phyloP scores from a whole-genome alignment of 2,888 invertebrate genomes.

The Willowsia nigromaculata region DNA sequence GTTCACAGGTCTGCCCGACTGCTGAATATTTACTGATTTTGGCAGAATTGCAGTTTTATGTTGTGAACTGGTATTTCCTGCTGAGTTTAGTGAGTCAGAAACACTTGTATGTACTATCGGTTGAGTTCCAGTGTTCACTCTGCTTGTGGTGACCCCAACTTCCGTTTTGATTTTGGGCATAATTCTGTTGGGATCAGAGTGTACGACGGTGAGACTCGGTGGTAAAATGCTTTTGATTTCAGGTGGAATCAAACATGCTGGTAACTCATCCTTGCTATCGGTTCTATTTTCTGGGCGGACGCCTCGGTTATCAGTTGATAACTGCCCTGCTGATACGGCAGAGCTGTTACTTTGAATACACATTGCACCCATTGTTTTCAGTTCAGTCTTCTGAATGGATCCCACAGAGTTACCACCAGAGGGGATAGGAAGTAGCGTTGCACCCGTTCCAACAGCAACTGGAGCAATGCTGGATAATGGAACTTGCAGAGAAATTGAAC shows the following conservation, averaged over 20 bases:
- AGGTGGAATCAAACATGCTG: conserved; percentile 68
- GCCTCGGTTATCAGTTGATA: conserved; percentile 34
- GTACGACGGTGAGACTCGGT: conserved; percentile 74
- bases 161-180: conserved; percentile 49
- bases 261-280: conserved; percentile 57
- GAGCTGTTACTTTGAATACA: conserved; percentile 9
- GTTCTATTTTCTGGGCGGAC: neutral
- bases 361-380: conserved; percentile 10
- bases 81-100: neutral
- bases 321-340: neutral
- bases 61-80: neutral
- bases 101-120: neutral
- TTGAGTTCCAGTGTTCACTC: neutral
- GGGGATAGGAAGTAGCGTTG: conserved; percentile 64
- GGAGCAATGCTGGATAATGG: conserved; percentile 64
- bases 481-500: conserved; percentile 60
- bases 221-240: conserved; percentile 76
- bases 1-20: conserved; percentile 31
- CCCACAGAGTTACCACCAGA: conserved; percentile 27
- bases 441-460: conserved; percentile 68
- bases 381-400: conserved; percentile 51
- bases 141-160: neutral
- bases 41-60: conserved; percentile 4
- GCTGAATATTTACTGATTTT: conserved; percentile 10
- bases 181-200: conserved; percentile 69